Conservation (phyloP, 1,140 invertebrate species). For the Caenorhabditis brenneri region DNA sequence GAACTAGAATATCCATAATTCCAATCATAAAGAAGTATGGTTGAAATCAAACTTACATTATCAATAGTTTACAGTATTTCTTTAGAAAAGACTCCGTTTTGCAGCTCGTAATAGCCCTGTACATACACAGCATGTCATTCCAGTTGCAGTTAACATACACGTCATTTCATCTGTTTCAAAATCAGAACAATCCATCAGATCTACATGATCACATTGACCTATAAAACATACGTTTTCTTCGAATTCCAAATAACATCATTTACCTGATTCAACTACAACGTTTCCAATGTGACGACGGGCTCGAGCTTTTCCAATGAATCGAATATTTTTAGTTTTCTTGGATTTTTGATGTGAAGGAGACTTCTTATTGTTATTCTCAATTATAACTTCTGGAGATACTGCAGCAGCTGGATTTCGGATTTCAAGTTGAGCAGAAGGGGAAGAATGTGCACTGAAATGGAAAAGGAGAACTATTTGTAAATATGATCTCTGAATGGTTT, state of each 20-base stretch:
- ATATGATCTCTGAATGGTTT: slow-evolving; percentile 19
- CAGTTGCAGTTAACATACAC: slow-evolving; percentile 61
- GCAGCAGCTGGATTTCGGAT: not conserved
- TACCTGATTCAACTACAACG: slow-evolving; percentile 30
- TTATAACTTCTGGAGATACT: not conserved
- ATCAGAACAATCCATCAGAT: slow-evolving; percentile 59
- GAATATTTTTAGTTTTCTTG: not conserved
- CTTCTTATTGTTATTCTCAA: not conserved
- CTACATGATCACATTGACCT: slow-evolving; percentile 62
- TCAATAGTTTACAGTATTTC: not conserved
- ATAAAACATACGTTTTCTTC: not conserved
- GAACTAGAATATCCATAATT: too few relatives aligned
- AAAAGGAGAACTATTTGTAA: not conserved
- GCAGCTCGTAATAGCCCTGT: slow-evolving; percentile 52
- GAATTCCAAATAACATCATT: too few relatives aligned
- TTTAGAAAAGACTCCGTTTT: slow-evolving; percentile 48
- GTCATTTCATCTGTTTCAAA: slow-evolving; percentile 62
- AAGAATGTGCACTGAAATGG: not conserved
- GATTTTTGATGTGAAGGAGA: not conserved
- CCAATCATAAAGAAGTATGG: too few relatives aligned
- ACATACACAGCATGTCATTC: slow-evolving; percentile 63
- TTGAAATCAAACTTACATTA: too few relatives aligned
- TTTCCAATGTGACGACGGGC: slow-evolving; percentile 10
- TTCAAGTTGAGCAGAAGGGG: not conserved
- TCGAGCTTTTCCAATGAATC: slow-evolving; percentile 7